Percentiles rank a stretch among this genome's conserved stretches.
Conservation (phyloP, 2,797 vertebrate genomes). For the Leptatherina wallacei region DNA sequence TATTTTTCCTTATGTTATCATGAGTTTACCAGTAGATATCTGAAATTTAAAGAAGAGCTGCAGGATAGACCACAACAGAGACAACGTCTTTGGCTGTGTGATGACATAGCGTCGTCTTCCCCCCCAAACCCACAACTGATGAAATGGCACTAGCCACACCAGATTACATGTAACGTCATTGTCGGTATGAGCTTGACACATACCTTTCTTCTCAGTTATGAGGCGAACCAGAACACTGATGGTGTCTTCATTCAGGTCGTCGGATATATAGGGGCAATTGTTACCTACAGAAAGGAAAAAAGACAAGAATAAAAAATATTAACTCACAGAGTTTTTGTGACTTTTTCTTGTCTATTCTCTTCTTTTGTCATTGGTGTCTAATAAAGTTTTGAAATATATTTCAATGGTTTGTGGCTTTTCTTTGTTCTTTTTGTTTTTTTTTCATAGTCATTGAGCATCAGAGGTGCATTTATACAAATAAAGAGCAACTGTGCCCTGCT, state of each 20-base stretch:
- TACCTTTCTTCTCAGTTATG: constrained; percentile 97
- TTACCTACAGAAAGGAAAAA: constrained; percentile 60
- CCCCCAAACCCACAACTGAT: constrained; percentile 28
- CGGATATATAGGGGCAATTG: constrained; percentile 82
- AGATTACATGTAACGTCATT: background rate
- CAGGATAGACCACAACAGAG: constrained; percentile 6
- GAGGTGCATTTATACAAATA: background rate
- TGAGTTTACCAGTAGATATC: background rate
- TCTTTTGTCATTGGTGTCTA: background rate
- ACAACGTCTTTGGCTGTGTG: background rate
- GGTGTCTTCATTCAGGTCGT: constrained; percentile 94
- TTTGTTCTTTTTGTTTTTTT: background rate
- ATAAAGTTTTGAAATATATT: background rate
- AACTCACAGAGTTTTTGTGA: background rate
- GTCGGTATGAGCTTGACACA: constrained; percentile 2
- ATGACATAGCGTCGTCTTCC: constrained; percentile 23
- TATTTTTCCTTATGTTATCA: background rate
- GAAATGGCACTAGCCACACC: constrained; percentile 2
- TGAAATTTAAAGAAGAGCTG: background rate
- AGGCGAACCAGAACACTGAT: constrained; percentile 94
- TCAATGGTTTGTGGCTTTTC: background rate
- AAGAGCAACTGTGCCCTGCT: background rate
- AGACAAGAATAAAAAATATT: background rate
- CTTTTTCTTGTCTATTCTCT: background rate
- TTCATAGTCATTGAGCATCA: background rate